These are phyloP conservation scores for Sinocyclocheilus anshuiensis DNA, from an alignment of 2,113 vertebrate genomes.

Conservation along the genomic window DNA sequence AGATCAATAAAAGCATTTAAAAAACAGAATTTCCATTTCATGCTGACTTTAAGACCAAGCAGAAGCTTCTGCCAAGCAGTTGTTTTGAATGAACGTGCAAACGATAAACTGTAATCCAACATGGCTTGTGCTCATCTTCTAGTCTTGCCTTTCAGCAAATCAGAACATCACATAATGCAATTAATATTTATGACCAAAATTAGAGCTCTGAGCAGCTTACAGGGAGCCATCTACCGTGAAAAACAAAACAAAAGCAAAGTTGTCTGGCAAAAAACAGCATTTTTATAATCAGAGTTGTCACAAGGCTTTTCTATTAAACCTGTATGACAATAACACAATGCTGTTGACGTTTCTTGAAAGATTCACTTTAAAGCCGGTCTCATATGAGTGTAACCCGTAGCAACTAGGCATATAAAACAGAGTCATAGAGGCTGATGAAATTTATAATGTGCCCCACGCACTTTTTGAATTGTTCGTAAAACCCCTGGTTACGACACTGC, in stretches of 20 bases:
- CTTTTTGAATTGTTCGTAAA: slow-evolving; percentile 3
- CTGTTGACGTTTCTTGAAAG: neutral
- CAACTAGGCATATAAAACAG: slow-evolving; percentile 14
- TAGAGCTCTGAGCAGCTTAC: neutral
- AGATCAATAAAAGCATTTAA: neutral
- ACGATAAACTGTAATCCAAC: neutral
- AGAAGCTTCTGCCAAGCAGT: neutral
- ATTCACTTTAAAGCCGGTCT: neutral
- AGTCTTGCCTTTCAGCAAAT: neutral
- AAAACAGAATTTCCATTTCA: neutral
- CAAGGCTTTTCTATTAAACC: neutral
- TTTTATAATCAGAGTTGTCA: neutral
- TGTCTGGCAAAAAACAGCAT: neutral
- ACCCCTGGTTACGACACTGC: neutral
- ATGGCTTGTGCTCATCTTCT: neutral
- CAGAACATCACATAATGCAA: neutral
- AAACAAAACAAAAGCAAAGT: neutral
- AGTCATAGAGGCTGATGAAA: neutral
- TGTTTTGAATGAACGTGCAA: neutral
- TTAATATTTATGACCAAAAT: neutral
- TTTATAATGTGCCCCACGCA: neutral
- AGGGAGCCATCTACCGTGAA: neutral
- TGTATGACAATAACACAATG: neutral
- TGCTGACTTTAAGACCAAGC: neutral
- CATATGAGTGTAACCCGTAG: neutral